Base-by-base conservation (phyloP, 2,113 vertebrate species). In the Pardalotus punctatus region DNA sequence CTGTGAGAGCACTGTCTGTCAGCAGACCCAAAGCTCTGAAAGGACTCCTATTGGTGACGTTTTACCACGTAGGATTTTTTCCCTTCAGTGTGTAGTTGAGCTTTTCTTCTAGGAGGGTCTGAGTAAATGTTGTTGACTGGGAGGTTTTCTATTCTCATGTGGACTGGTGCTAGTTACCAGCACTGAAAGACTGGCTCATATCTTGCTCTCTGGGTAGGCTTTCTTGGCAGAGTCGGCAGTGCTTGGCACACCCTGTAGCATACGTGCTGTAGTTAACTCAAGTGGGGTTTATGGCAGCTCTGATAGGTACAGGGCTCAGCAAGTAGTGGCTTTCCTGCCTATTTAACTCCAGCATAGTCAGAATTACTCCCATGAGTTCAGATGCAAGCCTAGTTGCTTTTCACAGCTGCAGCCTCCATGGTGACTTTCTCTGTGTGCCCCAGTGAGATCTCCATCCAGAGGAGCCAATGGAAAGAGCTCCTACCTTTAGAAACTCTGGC, bases 231-330 rank as follows among this genome's bases (percentile, higher is more conserved):
- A 70, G 60, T 6, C 67, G 66, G 2, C 33, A 56, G n/a, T 13
- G 10, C 40, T 57, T 79, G 73, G 35, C 58, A 79, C 85, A 47
- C 7, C 8, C 38, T 33, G 21, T 48, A 50, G 28, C 22, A 9
- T 15, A 38, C 9, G 1, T 38, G 6, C 19, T 60, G 0, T 33
- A 53, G n/a, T 38, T 74, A 87, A 72, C 29, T 81, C 1, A 0
- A 2, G 4, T 60, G 47, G 11, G 74, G 14, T 38, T 36, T 58
- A 18, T 40, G 47, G 38, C 29, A 53, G 35, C 66, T 51, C 62
- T 1, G 0, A 2, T 9, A 50, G 38, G 36, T 57, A 14, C 65
- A 4, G 27, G 11, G 14, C 12, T 82, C 67, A 73, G 62, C 86
- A 78, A 9, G 36, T 10, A 66, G 19, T 8, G 22, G 2, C 66